Evolutionary conservation across 2,113 vertebrate genomes (phyloP), one percentile per base, ranked within the genome.

Genomic region (Arvicanthis niloticus): DNA sequence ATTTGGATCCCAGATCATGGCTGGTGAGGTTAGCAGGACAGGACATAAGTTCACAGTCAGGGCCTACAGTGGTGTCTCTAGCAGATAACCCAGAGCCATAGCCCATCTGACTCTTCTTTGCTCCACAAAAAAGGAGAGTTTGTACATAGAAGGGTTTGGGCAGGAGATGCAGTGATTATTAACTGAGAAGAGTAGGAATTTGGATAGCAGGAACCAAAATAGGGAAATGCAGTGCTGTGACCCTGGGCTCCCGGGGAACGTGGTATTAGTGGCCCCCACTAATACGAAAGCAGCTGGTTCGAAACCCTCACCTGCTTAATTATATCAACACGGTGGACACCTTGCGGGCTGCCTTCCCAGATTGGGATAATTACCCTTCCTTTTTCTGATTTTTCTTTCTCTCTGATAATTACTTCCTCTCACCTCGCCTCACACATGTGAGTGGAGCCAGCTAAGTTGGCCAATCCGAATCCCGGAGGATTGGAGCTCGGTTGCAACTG

Each of bases 301-400:
- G 86, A n/a, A 78, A 80, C 73, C 45, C 65, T 8, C 42, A 7
- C 53, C 67, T 56, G 12, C 93, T 93, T 95, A 86, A 90, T 86
- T 87, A 87, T 62, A 62, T 78, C 93, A 87, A 67, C 80, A 89
- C 17, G 11, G 77, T 19, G 21, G 78, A 89, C 85, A 87, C 90
- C 80, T 94, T 95, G 68, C 68, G 73, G 91, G 56, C 81, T 75
- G 51, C 40, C 91, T 93, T 80, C 90, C 93, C 91, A 92, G 86
- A 31, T 10, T 85, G 78, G 51, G 70, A 67, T 92, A 73, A 92
- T 90, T 86, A 56, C 26, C 53, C 68, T 56, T 56, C 48, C 21
- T 19, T 62, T 62, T 60, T 45, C 58, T 37, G 37, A 45, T 67
- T 45, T 81, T 37, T 22, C 37, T 73, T 68, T 40, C 53, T 75